Evolutionary conservation across 2,113 vertebrate genomes (phyloP).

Genomic region (Thomomys bottae): DNA sequence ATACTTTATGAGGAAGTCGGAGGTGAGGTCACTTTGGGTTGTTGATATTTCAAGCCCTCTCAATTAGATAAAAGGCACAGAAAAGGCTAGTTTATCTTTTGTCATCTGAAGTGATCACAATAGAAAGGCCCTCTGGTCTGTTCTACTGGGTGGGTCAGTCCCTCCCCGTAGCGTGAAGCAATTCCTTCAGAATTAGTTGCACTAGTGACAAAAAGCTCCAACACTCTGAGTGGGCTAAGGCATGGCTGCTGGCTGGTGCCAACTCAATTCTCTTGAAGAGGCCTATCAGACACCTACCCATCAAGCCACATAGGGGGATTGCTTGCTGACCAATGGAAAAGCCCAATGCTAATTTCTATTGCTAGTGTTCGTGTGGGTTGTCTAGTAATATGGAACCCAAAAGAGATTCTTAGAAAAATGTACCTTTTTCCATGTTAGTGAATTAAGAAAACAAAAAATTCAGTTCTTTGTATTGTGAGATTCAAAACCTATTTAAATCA

Average conservation of each 20-base stretch:
- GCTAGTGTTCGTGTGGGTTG: constrained; percentile 3
- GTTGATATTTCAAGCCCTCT: background rate
- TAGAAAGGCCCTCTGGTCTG: background rate
- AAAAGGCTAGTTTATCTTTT: background rate
- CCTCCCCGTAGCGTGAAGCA: background rate
- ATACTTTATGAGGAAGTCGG: background rate
- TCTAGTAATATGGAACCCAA: background rate
- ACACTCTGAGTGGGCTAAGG: too few species aligned
- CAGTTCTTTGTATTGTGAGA: constrained; percentile 59
- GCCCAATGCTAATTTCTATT: background rate
- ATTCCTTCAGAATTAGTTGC: too few species aligned
- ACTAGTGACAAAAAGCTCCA: too few species aligned
- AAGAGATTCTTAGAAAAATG: background rate
- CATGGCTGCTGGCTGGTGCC: background rate
- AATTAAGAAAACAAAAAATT: background rate
- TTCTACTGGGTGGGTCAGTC: background rate
- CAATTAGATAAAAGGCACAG: background rate
- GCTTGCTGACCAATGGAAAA: background rate
- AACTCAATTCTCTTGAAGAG: background rate
- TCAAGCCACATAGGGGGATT: too few species aligned
- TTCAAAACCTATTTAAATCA: constrained; percentile 68
- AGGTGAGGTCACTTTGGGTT: background rate
- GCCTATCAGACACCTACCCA: too few species aligned
- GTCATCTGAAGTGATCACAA: background rate
- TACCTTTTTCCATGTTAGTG: background rate